Evolutionary conservation across 2,113 vertebrate genomes (phyloP), one percentile per base, ranked within the genome.

Genomic region (Eubucco bourcierii): DNA sequence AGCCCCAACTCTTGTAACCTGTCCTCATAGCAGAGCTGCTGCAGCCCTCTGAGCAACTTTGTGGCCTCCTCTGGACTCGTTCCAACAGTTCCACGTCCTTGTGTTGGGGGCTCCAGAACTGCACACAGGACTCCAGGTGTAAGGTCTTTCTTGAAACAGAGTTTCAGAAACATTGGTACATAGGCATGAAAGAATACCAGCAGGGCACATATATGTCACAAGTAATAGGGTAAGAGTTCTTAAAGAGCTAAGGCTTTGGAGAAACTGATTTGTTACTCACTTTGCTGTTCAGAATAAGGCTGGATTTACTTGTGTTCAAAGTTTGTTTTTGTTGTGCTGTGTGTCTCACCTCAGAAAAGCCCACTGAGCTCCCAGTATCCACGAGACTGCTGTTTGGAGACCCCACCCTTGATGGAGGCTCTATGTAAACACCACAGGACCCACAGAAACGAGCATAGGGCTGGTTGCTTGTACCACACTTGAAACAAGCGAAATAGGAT

Each of bases 381-480:
- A 29, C 15, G 11, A 74, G n/a, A 52, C 63, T 63, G 53, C 68
- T 61, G 4, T 4, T 84, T 15, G 41, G 67, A 91, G 97, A n/a
- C 59, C 79, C 67, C 33, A 41, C 11, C 75, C 96, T 95, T 12
- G 89, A 87, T 4, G 92, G 95, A 3, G 98, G 97, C 55, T 98
- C 97, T 78, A 98, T 90, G 73, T 96, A 98, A 77, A 96, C 81
- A 4, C 99, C 98, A 37, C 99, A 99, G 90, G 92, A 90, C 13
- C 96, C 61, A n/a, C 99, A 99, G 97, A 98, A 98, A 31, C 63
- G 95, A 73, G 98, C 98, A 2, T 98, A 97, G 0, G 97, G 98
- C 29, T 96, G 97, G 86, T 97, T 98, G 64, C 89, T 98, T 5
- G 98, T 98, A 17, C 98, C 98, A 74, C 99, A 99, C 29, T 97